Evolutionary conservation across 2,797 vertebrate species (phyloP), one percentile per base, ranked within the genome.

Genomic region (Acanthis flammea): DNA sequence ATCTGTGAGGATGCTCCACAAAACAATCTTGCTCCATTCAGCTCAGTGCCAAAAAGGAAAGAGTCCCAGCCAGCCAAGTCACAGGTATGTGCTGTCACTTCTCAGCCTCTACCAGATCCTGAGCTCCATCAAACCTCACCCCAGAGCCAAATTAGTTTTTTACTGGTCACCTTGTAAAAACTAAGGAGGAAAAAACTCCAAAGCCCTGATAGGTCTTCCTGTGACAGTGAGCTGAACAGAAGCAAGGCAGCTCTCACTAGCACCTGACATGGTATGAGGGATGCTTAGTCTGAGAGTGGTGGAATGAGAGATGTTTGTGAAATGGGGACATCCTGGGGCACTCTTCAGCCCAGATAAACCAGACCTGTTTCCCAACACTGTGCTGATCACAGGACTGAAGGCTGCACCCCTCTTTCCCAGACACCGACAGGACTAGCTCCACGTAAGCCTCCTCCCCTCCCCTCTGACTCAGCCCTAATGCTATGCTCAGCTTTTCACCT

Each of bases 391-490:
- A 63, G 0, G 67, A 60, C 51, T 6, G 22, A 92, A 73, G 41
- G 72, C 78, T 82, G 72, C 45, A 31, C 62, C 57, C 41, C 78
- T 81, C 83, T 85, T 62, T 22, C 78, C 57, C 68, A 80, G 78
- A 92, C 53, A 67, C 27, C 0, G 0, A 24, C 72, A 92, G 67
- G 91, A 82, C 53, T 22, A n/a, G 24, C 60, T 83, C 45, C 87
- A 89, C 4, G 3, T 87, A 86, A 80, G 10, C 87, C 35, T 83
- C 61, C 72, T 92, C 84, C 67, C 68, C 57, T 93, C 70, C 83
- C 67, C 28, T 92, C 91, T 96, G 95, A 96, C 81, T 94, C 95
- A 96, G 65, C 72, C 58, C 57, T 31, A 72, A 68, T 80, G 73
- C 86, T 96, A 94, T 88, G 90, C 77, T 95, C 53, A 77, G 86